These are phyloP conservation scores for Cosmia trapezina DNA, from an alignment of 2,888 invertebrate species.

Conservation along the genomic window DNA sequence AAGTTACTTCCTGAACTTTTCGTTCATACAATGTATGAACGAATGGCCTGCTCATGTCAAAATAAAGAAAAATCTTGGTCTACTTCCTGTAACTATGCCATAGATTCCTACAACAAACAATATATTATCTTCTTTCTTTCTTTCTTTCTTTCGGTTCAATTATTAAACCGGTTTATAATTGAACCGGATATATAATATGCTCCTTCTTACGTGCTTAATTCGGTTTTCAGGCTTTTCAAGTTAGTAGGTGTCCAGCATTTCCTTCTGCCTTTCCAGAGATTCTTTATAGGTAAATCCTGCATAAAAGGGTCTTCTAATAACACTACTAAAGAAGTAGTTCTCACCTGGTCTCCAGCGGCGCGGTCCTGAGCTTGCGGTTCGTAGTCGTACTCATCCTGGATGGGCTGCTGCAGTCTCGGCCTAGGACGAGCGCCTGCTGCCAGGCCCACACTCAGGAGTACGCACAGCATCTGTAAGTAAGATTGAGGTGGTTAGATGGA, in stretches of 20 bases:
- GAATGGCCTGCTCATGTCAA: too few species aligned
- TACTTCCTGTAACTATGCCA: too few species aligned
- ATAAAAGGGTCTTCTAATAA: background rate
- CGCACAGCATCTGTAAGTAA: slow-evolving; percentile 81
- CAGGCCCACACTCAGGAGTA: slow-evolving; percentile 75
- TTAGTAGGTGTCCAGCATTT: background rate
- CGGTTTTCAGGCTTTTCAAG: background rate
- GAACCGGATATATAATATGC: too few species aligned
- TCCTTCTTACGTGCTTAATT: background rate
- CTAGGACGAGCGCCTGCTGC: slow-evolving; percentile 80
- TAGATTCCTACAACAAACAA: too few species aligned
- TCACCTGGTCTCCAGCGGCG: slow-evolving; percentile 81
- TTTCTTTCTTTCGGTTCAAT: too few species aligned
- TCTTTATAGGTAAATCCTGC: too few species aligned
- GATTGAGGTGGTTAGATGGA: slow-evolving; percentile 25
- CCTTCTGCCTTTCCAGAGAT: background rate
- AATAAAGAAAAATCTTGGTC: too few species aligned
- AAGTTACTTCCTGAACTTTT: too few species aligned
- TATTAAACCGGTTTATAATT: too few species aligned
- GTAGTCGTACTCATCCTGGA: slow-evolving; percentile 83
- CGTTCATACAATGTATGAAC: too few species aligned
- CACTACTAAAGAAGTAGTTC: background rate
- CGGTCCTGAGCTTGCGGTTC: slow-evolving; percentile 85
- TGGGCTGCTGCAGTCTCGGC: slow-evolving; percentile 79
- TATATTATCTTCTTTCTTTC: too few species aligned